These are phyloP conservation scores for Theonella swinhoei DNA, from an alignment of 37 sponge, comb jelly and placozoan species.

Conservation along the genomic window DNA sequence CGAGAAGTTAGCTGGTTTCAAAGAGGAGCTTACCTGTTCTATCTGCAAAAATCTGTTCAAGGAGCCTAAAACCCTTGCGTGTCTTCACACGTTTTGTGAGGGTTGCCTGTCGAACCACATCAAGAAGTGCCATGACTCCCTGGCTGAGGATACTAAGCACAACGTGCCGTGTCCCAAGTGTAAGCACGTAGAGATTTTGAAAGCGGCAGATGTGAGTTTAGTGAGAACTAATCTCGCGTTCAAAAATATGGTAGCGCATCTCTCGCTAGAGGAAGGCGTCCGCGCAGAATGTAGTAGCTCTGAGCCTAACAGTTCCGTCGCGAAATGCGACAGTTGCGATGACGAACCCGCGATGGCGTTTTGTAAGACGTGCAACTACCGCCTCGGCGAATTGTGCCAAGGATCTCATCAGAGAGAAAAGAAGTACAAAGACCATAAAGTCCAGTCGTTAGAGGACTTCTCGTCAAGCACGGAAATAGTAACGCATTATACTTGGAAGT, in stretches of 20 bases:
- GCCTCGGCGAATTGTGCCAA: background rate
- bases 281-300: background rate
- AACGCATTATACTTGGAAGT: background rate
- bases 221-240: background rate
- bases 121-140: background rate
- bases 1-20: background rate
- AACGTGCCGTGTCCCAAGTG: background rate
- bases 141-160: no score
- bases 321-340: background rate
- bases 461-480: background rate
- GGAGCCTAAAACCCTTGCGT: background rate
- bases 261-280: background rate
- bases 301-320: background rate
- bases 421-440: background rate
- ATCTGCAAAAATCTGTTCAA: background rate
- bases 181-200: background rate
- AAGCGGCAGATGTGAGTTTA: background rate
- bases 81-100: slow-evolving; percentile 2
- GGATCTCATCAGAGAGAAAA: background rate
- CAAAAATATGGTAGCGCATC: slow-evolving; percentile 4
- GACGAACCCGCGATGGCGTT: background rate
- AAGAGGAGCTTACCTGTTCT: background rate
- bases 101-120: background rate
- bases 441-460: background rate
- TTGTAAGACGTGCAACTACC: background rate